phyloP scores from a whole-genome alignment of 2,113 vertebrate species.

The Phodopus roborovskii region DNA sequence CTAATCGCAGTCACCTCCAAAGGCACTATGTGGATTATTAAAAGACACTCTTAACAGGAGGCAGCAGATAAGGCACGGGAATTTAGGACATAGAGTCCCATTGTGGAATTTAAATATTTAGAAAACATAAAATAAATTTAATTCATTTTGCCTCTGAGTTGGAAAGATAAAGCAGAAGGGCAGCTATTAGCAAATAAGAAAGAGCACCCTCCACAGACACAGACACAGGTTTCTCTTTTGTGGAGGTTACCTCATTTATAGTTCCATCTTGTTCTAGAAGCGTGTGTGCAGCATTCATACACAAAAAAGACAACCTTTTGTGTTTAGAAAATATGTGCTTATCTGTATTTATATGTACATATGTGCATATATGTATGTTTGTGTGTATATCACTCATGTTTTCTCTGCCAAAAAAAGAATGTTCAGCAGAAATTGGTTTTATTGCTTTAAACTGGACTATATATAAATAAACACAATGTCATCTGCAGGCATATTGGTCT shows the following conservation, averaged over 20 bases:
- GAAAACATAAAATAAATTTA: not conserved
- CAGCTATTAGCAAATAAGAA: not conserved
- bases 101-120: not conserved
- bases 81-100: not conserved
- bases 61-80: not conserved
- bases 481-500: not conserved
- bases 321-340: slow-evolving; percentile 61
- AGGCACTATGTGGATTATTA: too few species aligned
- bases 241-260: slow-evolving; percentile 42
- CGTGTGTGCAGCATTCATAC: not conserved
- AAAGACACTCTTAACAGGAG: not conserved
- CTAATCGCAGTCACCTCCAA: not conserved
- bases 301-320: not conserved
- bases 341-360: slow-evolving; percentile 3
- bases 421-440: slow-evolving; percentile 40
- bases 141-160: not conserved
- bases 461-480: slow-evolving; percentile 54
- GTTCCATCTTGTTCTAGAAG: slow-evolving; percentile 39
- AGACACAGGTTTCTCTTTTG: slow-evolving; percentile 42
- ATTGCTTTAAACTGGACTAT: slow-evolving; percentile 39
- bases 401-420: slow-evolving; percentile 55
- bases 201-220: not conserved
- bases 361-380: not conserved
- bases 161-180: not conserved
- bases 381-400: not conserved